Conservation (phyloP, 2,888 invertebrate genomes). For the Taphrorychus bicolor region DNA sequence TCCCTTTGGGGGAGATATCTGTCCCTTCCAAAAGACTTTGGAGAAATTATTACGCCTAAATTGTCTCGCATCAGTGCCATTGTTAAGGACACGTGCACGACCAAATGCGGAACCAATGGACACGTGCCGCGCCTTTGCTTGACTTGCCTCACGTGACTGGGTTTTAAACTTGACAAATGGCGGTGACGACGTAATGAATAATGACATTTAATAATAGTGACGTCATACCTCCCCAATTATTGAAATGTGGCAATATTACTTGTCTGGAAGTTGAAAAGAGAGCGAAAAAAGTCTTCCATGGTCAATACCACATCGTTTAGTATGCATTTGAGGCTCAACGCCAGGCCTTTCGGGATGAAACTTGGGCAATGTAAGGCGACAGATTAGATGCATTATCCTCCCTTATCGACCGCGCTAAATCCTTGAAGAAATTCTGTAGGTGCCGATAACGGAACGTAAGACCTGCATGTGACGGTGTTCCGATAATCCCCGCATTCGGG, state of each 20-base stretch:
- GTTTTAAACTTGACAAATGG: slow-evolving; percentile 36
- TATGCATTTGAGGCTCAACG: not conserved
- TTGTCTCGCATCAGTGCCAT: slow-evolving; percentile 31
- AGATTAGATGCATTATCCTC: slow-evolving; percentile 34
- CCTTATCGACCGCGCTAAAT: slow-evolving; percentile 34
- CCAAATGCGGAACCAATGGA: slow-evolving; percentile 34
- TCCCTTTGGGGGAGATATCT: not conserved
- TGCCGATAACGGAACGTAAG: slow-evolving; percentile 32
- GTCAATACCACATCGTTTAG: not conserved
- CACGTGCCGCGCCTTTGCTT: slow-evolving; percentile 31
- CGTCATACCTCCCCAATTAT: too few species aligned
- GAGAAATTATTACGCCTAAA: slow-evolving; percentile 32
- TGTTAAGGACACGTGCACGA: slow-evolving; percentile 35
- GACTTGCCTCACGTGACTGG: slow-evolving; percentile 32
- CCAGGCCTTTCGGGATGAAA: not conserved
- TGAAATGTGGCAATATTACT: not conserved
- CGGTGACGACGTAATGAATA: slow-evolving; percentile 33
- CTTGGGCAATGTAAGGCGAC: slow-evolving; percentile 18
- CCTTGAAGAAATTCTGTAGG: slow-evolving; percentile 33
- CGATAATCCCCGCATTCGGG: slow-evolving; percentile 34
- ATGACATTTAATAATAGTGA: slow-evolving; percentile 20
- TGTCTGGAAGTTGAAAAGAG: not conserved
- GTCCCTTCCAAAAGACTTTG: slow-evolving; percentile 15
- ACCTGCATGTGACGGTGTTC: slow-evolving; percentile 30
- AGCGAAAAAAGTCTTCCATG: too few species aligned